Percentiles rank a stretch among this genome's conserved stretches.
Evolutionary conservation across 64 coral and sea anemone genomes (phyloP).

Genomic region (Hydrozoanthus tunicans): DNA sequence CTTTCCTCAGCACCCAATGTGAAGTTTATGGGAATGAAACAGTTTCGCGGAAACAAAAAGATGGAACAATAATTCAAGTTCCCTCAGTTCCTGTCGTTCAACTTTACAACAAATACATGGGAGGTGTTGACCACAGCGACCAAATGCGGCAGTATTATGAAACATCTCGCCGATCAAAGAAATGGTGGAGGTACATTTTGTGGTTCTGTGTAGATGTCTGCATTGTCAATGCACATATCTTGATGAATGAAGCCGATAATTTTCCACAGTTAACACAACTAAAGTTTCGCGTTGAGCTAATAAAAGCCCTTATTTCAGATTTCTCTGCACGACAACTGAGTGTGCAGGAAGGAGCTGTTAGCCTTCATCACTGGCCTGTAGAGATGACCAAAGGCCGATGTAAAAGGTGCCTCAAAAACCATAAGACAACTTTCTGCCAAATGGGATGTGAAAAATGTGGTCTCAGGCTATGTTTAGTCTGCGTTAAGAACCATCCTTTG

Average conservation of each 20-base stretch:
- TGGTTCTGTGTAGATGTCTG: slow-evolving; percentile 56
- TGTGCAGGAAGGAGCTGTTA: not conserved
- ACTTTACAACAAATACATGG: too few species aligned
- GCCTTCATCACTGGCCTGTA: slow-evolving; percentile 34
- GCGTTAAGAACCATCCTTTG: not conserved
- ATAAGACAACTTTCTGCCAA: not conserved
- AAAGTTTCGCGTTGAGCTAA: slow-evolving; percentile 27
- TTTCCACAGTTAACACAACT: slow-evolving; percentile 10
- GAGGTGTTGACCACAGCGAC: too few species aligned
- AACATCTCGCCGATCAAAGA: slow-evolving; percentile 2
- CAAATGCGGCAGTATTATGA: not conserved
- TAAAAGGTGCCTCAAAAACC: slow-evolving; percentile 54
- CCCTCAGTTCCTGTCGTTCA: too few species aligned
- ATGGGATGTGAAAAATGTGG: not conserved
- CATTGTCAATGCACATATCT: slow-evolving; percentile 54
- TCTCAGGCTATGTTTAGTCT: not conserved
- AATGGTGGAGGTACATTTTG: slow-evolving; percentile 49
- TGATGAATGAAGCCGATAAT: slow-evolving; percentile 25
- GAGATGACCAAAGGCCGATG: slow-evolving; percentile 14
- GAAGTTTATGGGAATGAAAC: too few species aligned
- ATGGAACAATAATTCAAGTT: too few species aligned
- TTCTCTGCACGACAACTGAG: slow-evolving; percentile 7
- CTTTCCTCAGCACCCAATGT: slow-evolving; percentile 61
- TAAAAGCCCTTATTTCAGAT: slow-evolving; percentile 8
- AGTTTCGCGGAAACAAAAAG: too few species aligned